Percentiles rank a stretch among this genome's conserved stretches.
Conservation (phyloP, 2,888 invertebrate genomes). For the Thyatira batis region DNA sequence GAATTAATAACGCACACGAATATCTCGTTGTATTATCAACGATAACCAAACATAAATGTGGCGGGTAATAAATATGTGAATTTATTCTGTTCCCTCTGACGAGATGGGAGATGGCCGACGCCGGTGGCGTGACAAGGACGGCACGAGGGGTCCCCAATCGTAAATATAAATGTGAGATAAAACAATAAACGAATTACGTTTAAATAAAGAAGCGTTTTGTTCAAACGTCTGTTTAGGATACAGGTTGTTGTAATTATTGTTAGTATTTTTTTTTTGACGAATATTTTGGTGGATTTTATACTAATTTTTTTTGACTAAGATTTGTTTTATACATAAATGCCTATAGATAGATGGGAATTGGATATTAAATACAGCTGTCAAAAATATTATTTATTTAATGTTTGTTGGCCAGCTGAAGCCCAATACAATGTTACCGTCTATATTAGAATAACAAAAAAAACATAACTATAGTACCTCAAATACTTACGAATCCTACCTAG, state of each 20-base stretch:
- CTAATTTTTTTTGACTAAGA: neutral
- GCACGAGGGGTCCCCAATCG: constrained; percentile 56
- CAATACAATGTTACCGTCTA: too few species aligned
- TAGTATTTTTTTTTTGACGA: constrained; percentile 4
- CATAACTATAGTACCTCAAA: too few species aligned
- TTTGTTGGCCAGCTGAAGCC: too few species aligned
- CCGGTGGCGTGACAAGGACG: constrained; percentile 45
- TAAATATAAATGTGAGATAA: constrained; percentile 78
- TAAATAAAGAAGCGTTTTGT: constrained; percentile 80
- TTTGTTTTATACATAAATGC: neutral
- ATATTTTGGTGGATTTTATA: constrained; percentile 11
- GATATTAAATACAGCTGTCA: too few species aligned
- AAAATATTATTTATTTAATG: too few species aligned
- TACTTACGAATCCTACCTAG: neutral
- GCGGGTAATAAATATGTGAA: constrained; percentile 73
- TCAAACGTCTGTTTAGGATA: constrained; percentile 64
- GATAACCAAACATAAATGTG: constrained; percentile 64
- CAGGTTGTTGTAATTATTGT: constrained; percentile 41
- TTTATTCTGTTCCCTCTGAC: constrained; percentile 71
- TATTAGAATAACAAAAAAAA: too few species aligned
- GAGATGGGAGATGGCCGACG: constrained; percentile 11
- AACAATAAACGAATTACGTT: constrained; percentile 82
- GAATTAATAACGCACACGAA: constrained; percentile 69
- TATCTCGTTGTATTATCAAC: constrained; percentile 71
- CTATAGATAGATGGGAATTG: too few species aligned